Conservation (phyloP, 2,888 invertebrate genomes). For the Oscheius sp. region DNA sequence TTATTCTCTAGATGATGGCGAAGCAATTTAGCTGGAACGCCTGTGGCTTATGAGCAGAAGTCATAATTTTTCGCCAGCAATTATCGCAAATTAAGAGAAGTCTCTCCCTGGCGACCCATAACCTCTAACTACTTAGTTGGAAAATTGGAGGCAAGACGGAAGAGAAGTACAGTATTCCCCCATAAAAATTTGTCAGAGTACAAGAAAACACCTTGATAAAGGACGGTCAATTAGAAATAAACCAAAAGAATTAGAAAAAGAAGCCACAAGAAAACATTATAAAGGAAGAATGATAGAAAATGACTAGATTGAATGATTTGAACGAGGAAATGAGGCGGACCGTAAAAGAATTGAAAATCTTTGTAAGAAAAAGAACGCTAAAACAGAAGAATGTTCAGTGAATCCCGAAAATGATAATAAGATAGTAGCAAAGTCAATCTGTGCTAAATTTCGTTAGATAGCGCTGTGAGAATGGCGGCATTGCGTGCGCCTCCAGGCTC, state of each 20-base stretch:
- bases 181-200: no score
- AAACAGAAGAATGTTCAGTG: neutral
- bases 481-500: constrained; percentile 22
- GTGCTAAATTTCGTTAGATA: constrained; percentile 8
- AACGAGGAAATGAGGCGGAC: no score
- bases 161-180: no score
- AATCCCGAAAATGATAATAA: neutral
- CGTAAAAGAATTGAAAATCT: no score
- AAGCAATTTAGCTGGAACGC: no score
- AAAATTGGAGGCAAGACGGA: constrained; percentile 5
- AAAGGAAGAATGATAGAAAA: neutral
- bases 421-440: constrained; percentile 3
- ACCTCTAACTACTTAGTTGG: constrained; percentile 16
- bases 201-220: no score
- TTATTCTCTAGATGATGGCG: no score
- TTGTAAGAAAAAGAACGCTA: no score
- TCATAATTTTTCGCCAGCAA: constrained; percentile 23
- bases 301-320: no score
- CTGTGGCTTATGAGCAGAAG: neutral
- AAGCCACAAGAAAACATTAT: neutral
- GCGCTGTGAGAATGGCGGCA: constrained; percentile 26
- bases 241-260: no score
- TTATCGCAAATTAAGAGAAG: constrained; percentile 28
- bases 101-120: constrained; percentile 29
- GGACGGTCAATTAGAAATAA: no score